Evolutionary conservation across 2,797 vertebrate genomes (phyloP).

Genomic region (Lacerta bilineata): DNA sequence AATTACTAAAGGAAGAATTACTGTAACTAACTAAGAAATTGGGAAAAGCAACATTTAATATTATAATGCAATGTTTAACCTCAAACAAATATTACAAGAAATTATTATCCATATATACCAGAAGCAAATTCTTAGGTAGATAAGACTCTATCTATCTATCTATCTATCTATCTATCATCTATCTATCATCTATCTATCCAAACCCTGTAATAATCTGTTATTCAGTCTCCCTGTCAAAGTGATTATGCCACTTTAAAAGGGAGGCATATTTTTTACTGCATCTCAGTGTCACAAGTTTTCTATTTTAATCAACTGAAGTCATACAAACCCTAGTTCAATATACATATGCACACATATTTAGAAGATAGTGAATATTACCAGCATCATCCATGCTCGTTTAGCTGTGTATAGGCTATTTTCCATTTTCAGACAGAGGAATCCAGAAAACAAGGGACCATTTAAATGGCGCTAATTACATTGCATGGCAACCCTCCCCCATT

Average conservation of each 20-base stretch:
- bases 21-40: conserved; percentile 40
- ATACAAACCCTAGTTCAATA: not conserved
- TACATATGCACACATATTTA: not conserved
- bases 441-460: not conserved
- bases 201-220: not conserved
- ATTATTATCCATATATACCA: not conserved
- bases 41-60: conserved; percentile 56
- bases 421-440: not conserved
- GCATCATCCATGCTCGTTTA: not conserved
- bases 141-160: not conserved
- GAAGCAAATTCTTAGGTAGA: not conserved
- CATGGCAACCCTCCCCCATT: too few relatives aligned
- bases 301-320: not conserved
- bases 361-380: not conserved
- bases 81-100: conserved; percentile 48
- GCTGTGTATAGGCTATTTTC: not conserved
- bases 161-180: too few relatives aligned
- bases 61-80: conserved; percentile 53
- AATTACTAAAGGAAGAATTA: conserved; percentile 54
- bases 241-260: not conserved
- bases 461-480: too few relatives aligned
- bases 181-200: too few relatives aligned
- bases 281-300: not conserved
- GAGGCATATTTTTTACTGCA: not conserved
- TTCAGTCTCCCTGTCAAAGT: not conserved